phyloP scores from a whole-genome alignment of 2,888 invertebrate genomes.

The Gasteruption jaculator region DNA sequence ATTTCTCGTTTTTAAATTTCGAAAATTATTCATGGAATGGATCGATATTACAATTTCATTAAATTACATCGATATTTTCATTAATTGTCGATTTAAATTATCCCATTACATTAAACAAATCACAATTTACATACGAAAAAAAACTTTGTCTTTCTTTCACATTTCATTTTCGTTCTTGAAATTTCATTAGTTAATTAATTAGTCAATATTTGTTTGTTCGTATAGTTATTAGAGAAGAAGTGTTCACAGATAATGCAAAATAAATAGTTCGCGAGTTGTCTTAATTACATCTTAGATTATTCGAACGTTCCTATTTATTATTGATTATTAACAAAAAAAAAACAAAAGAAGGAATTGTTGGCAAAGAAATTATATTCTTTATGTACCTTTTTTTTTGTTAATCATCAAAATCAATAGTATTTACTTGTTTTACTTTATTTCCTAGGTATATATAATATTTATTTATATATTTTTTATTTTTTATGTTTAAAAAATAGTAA shows the following conservation, averaged over 20 bases:
- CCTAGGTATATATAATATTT: slow-evolving; percentile 11
- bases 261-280: slow-evolving; percentile 43
- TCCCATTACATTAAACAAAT: too few relatives aligned
- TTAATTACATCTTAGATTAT: slow-evolving; percentile 39
- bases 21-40: slow-evolving; percentile 5
- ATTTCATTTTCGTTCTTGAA: too few relatives aligned
- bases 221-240: slow-evolving; percentile 25
- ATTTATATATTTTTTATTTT: slow-evolving; percentile 24
- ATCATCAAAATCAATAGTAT: background rate
- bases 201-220: too few relatives aligned
- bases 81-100: too few relatives aligned
- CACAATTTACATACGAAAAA: slow-evolving; percentile 6
- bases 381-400: slow-evolving; percentile 20
- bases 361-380: too few relatives aligned
- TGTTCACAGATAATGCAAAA: slow-evolving; percentile 37
- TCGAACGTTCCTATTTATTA: slow-evolving; percentile 32
- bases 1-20: too few relatives aligned
- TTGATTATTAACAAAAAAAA: too few relatives aligned
- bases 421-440: background rate
- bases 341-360: too few relatives aligned
- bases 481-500: slow-evolving; percentile 44
- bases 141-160: too few relatives aligned
- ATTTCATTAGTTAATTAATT: too few relatives aligned
- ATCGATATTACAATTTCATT: background rate
- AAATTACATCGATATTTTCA: slow-evolving; percentile 1